These are phyloP conservation scores for Sebastes cheni DNA, from an alignment of 2,797 vertebrate species.

Conservation along the genomic window DNA sequence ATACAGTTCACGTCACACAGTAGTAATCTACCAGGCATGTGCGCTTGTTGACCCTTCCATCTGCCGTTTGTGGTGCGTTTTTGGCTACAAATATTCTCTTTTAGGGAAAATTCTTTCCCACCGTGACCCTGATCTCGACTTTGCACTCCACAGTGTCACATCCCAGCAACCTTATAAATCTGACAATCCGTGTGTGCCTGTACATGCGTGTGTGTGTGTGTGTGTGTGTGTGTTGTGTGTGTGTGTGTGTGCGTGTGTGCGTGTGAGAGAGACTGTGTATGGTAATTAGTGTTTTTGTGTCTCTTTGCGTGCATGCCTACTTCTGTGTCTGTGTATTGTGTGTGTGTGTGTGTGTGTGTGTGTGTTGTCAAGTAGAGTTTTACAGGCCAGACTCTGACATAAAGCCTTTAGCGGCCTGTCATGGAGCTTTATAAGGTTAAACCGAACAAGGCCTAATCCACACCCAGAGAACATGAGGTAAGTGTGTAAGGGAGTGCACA, in stretches of 20 bases:
- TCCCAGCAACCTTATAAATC: conserved; percentile 2
- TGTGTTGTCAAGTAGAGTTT: conserved; percentile 48
- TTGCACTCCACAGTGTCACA: conserved; percentile 46
- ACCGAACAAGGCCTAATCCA: conserved; percentile 64
- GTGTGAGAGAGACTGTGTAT: not conserved
- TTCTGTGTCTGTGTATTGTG: not conserved
- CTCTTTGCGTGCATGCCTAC: not conserved
- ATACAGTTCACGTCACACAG: not conserved
- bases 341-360: conserved; percentile 2
- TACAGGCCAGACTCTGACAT: conserved; percentile 44
- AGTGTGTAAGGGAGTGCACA: not conserved
- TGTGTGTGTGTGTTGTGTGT: not conserved
- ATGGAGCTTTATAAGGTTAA: conserved; percentile 74
- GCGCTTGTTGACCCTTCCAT: not conserved
- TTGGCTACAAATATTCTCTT: not conserved
- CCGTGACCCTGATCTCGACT: not conserved
- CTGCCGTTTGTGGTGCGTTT: not conserved
- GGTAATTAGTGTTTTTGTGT: not conserved
- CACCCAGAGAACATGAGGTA: conserved; percentile 23
- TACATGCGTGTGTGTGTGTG: not conserved
- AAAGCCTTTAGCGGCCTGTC: conserved; percentile 62
- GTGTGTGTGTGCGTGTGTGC: not conserved
- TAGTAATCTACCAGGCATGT: not conserved
- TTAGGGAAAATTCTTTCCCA: not conserved
- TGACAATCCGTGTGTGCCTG: not conserved